phyloP scores from a whole-genome alignment of 2,888 invertebrate genomes.

The Drosophila meridiana region DNA sequence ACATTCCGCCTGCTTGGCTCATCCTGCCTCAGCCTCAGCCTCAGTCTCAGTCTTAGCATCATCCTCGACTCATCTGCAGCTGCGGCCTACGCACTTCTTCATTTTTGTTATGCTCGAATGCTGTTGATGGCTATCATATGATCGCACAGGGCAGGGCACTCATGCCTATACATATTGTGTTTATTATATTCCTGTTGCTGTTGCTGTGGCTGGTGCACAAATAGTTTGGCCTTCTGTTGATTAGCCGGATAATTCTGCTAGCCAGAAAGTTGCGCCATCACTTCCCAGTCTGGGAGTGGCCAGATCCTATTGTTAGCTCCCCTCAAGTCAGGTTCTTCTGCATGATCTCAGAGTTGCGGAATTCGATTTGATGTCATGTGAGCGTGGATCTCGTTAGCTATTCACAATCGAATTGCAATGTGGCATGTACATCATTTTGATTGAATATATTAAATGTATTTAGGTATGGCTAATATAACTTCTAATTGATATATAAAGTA shows the following conservation, averaged over 20 bases:
- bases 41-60: conserved; percentile 10
- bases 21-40: conserved; percentile 13
- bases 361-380: conserved; percentile 17
- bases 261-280: conserved; percentile 59
- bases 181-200: conserved; percentile 4
- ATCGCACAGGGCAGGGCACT: conserved; percentile 49
- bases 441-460: background rate
- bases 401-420: conserved; percentile 21
- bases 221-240: conserved; percentile 55
- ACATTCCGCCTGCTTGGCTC: conserved; percentile 37
- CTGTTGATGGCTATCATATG: conserved; percentile 66
- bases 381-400: conserved; percentile 19
- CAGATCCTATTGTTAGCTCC: conserved; percentile 51
- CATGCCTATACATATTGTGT: conserved; percentile 24
- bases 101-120: conserved; percentile 41
- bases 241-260: conserved; percentile 68
- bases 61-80: conserved; percentile 36
- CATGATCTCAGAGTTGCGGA: conserved; percentile 49
- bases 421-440: background rate
- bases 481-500: background rate
- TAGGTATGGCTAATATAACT: no score
- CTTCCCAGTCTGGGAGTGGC: conserved; percentile 66
- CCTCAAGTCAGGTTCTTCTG: conserved; percentile 40
- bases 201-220: conserved; percentile 26
- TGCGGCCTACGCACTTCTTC: conserved; percentile 70